A percentile compares a stretch with the other conserved stretches of the same genome.
Evolutionary conservation across 2,113 vertebrate genomes (phyloP).

Genomic region (Odobenus rosmarus): DNA sequence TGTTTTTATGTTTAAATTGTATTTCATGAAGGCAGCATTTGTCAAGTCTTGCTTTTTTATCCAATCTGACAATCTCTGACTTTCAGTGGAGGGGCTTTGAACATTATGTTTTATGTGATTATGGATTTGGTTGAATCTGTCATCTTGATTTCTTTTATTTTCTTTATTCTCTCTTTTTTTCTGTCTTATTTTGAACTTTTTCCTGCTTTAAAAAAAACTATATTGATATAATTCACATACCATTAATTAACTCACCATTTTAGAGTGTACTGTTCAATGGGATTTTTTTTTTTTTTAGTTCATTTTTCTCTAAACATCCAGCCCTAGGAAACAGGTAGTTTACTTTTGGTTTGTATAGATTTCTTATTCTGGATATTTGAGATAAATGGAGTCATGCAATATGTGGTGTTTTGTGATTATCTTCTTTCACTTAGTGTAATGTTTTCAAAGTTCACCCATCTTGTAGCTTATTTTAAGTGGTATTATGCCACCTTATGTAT

Average conservation of each 20-base stretch:
- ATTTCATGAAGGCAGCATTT: neutral
- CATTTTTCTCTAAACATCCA: neutral
- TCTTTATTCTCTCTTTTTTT: neutral
- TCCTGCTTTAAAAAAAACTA: neutral
- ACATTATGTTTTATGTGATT: neutral
- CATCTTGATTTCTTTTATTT: neutral
- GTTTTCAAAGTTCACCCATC: neutral
- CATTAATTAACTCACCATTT: neutral
- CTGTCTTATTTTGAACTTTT: neutral
- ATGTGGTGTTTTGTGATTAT: neutral
- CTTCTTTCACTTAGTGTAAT: neutral
- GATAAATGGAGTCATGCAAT: neutral
- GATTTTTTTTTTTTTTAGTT: neutral
- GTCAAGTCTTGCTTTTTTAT: neutral
- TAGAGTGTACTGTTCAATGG: neutral
- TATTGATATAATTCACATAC: neutral
- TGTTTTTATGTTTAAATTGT: neutral
- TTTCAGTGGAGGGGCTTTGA: neutral
- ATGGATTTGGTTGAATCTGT: neutral
- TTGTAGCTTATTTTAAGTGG: neutral
- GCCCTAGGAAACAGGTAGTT: neutral
- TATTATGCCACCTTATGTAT: neutral
- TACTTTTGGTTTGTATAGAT: neutral
- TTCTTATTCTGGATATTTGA: neutral
- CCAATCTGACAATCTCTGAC: neutral